Evolutionary conservation across 2,888 invertebrate genomes (phyloP), one percentile per base, ranked within the genome.

Genomic region (Lordiphosa andalusiaca): DNA sequence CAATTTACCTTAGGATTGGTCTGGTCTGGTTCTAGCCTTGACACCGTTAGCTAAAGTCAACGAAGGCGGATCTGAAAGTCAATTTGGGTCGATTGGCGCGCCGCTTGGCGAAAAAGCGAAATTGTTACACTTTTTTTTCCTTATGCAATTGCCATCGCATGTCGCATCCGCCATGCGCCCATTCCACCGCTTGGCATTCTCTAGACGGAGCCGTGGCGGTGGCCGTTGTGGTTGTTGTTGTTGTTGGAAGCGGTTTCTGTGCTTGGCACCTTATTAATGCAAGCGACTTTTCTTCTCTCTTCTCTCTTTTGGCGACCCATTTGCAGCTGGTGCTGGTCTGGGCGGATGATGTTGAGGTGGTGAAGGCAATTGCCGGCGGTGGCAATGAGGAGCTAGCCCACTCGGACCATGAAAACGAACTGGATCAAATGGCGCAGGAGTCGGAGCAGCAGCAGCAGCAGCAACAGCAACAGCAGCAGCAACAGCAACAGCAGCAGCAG

Each of bases 341-440:
- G 61, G 89, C 88, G 56, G 93, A 93, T 85, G 93, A 93, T 71
- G 92, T 92, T 10, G 93, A 93, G 78, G 92, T 93, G 16, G 92
- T 93, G 9, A 93, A 93, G 87, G 93, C 91, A 60, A 91, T 91
- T 81, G 90, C 91, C 53, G 92, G 81, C 39, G 67, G 54, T 33
- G 92, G 86, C 13, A 85, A 86, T 39, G 91, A 91, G 46, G 89
- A 90, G 59, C 88, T 90, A 39, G 91, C 73, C 12, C 40, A 80
- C 25, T 77, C 91, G 58, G 90, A 91, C 73, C 91, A 93, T 61
- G 92, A 91, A 67, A 94, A 94, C 59, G 91, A 90, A 66, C 89
- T 91, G 2, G 95, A 95, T 84, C 94, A 95, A 87, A 90, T 95
- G 61, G 94, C 95, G 2, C 91, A 94, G 86, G 95, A 95, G 86